phyloP scores from a whole-genome alignment of 2,113 vertebrate genomes.

The Ceratotherium simum region DNA sequence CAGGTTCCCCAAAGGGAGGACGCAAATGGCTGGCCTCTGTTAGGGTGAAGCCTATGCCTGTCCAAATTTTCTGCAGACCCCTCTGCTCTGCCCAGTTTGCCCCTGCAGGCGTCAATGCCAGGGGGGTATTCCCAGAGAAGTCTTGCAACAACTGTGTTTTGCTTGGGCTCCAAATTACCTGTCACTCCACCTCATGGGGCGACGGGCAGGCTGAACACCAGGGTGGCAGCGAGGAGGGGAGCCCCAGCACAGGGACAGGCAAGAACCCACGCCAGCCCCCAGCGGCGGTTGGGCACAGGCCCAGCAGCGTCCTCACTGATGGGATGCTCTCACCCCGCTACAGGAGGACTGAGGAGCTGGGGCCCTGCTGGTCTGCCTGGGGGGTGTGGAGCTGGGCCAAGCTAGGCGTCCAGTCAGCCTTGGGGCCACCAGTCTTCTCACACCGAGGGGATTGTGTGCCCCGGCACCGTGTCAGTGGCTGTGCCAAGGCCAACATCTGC shows the following conservation, averaged over 20 bases:
- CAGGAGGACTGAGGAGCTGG: not conserved
- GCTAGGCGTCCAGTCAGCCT: not conserved
- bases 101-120: no score
- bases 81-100: not conserved
- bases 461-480: not conserved
- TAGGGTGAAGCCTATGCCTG: no score
- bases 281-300: no score
- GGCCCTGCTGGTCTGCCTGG: not conserved
- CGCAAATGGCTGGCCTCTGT: no score
- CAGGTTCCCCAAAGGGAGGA: no score
- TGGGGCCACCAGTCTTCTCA: not conserved
- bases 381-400: no score
- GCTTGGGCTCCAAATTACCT: not conserved
- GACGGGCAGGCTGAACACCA: not conserved
- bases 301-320: not conserved
- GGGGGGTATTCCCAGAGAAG: not conserved
- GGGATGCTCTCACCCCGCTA: not conserved
- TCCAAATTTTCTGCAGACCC: no score
- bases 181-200: not conserved
- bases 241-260: not conserved
- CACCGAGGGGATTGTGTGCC: not conserved
- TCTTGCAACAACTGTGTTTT: not conserved
- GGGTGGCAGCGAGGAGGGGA: not conserved
- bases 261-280: rapidly evolving
- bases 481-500: not conserved